A percentile compares a stretch with the other conserved stretches of the same genome.
Conservation (phyloP, 2,888 invertebrate genomes). For the Aphidoletes aphidimyza region DNA sequence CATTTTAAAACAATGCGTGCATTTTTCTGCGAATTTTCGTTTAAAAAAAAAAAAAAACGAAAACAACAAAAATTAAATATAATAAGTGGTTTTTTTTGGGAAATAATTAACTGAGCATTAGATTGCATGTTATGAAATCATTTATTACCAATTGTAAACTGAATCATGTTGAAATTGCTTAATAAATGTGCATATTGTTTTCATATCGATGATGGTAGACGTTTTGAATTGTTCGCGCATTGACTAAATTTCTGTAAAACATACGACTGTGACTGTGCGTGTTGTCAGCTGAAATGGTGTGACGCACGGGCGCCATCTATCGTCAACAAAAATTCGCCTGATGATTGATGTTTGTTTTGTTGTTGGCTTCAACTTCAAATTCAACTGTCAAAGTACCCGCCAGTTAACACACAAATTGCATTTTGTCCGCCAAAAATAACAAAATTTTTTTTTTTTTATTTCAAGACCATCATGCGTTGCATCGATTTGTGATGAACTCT, state of each 20-base stretch:
- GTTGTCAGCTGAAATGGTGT: neutral
- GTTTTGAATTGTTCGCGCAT: no score
- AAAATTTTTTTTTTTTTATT: conserved; percentile 37
- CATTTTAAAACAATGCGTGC: neutral
- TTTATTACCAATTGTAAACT: neutral
- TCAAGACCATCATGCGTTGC: conserved; percentile 22
- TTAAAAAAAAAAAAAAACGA: neutral
- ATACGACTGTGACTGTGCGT: neutral
- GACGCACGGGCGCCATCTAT: neutral
- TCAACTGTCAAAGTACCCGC: conserved; percentile 54
- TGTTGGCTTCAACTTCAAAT: conserved; percentile 53
- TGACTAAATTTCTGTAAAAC: no score
- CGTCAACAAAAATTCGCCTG: neutral
- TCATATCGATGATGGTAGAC: no score
- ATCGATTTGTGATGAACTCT: conserved; percentile 14
- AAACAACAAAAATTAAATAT: neutral
- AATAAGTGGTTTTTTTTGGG: neutral
- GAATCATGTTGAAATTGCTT: no score
- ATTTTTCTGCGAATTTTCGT: conserved; percentile 33
- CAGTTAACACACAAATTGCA: conserved; percentile 54
- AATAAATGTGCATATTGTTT: no score
- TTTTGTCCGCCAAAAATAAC: conserved; percentile 44
- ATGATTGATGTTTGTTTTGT: neutral
- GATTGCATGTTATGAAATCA: neutral
- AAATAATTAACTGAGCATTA: neutral